A percentile compares a stretch with the other conserved stretches of the same genome.
Evolutionary conservation across 2,113 vertebrate species (phyloP).

Genomic region (Saccopteryx leptura): DNA sequence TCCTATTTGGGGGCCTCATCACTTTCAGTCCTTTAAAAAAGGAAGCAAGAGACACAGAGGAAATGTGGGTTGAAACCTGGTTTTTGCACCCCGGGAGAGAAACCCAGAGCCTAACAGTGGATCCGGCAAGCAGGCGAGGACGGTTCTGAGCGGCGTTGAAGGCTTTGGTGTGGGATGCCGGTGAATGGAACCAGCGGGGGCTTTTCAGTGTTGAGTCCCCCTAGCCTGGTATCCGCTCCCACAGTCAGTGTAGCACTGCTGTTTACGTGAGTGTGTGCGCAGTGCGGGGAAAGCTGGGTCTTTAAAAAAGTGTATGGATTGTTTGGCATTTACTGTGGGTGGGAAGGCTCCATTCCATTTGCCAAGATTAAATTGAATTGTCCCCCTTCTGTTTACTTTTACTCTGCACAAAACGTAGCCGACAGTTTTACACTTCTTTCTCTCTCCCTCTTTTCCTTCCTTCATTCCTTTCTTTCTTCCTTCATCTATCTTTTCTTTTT

Average conservation of each 20-base stretch:
- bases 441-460: neutral
- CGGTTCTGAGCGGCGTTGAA: accelerated
- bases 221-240: neutral
- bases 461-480: neutral
- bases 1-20: neutral
- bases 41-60: neutral
- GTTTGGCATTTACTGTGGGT: neutral
- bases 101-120: neutral
- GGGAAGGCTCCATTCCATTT: neutral
- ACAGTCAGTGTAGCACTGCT: accelerated
- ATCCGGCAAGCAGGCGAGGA: neutral
- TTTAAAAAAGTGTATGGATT: neutral
- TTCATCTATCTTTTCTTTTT: neutral
- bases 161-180: accelerated
- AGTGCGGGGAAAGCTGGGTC: accelerated
- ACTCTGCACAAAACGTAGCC: neutral
- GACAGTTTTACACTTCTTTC: neutral
- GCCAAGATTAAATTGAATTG: conserved; percentile 44
- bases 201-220: neutral
- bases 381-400: neutral
- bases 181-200: accelerated
- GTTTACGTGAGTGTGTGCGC: neutral
- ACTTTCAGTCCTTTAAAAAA: conserved; percentile 24
- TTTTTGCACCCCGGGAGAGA: neutral
- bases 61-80: neutral